phyloP scores from a whole-genome alignment of 2,888 invertebrate species.

The Cetonia aurata region DNA sequence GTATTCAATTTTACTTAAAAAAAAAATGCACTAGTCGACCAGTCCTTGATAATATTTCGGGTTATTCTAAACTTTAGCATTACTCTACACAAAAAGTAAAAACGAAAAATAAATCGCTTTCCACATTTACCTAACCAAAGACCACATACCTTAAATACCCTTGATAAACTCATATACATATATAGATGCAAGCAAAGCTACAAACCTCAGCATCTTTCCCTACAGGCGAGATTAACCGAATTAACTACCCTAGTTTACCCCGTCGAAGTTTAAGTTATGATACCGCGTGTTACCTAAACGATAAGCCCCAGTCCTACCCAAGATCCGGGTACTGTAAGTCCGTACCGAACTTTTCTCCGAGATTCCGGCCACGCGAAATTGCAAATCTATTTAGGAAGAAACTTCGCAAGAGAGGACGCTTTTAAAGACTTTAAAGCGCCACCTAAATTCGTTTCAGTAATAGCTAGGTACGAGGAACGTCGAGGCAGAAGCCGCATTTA shows the following conservation, averaged over 20 bases:
- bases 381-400: constrained; percentile 6
- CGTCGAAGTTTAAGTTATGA: constrained; percentile 13
- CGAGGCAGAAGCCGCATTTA: neutral
- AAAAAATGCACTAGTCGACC: too few species aligned
- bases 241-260: constrained; percentile 8
- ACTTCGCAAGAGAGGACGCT: neutral
- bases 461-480: neutral
- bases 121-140: too few species aligned
- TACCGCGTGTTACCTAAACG: neutral
- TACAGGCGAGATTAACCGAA: constrained; percentile 10
- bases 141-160: too few species aligned
- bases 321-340: neutral
- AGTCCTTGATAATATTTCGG: too few species aligned
- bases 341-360: neutral
- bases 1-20: too few species aligned
- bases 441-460: constrained; percentile 1
- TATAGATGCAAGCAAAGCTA: too few species aligned
- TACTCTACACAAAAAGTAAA: too few species aligned
- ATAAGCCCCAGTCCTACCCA: neutral
- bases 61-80: too few species aligned
- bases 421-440: constrained; percentile 11
- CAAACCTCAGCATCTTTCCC: too few species aligned
- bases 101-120: too few species aligned
- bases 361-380: too few species aligned
- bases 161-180: too few species aligned